Evolutionary conservation across 2,113 vertebrate species (phyloP), one percentile per base, ranked within the genome.

Genomic region (Anguilla japonica): DNA sequence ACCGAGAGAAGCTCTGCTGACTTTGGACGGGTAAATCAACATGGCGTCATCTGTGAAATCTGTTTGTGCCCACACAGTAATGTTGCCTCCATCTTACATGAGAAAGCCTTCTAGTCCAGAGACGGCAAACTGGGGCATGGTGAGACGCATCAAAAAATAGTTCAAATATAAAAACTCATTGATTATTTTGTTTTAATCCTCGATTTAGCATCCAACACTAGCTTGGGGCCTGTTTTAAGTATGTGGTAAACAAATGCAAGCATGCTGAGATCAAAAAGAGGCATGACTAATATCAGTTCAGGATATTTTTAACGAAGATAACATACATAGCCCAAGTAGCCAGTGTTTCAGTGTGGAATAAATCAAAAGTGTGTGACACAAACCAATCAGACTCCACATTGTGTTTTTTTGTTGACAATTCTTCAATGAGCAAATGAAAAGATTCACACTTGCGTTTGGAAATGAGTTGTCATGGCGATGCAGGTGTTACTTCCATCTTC

Each of bases 11-110:
- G 34, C 57, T 75, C 26, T 79, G 16, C 26, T 34, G 29, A 71
- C 83, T 84, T 43, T 41, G 83, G 67, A 85, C 41, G 53, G 81
- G 81, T 82, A 82, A 82, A 82, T 82, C 81, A 20, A 82, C 41
- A 82, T 50, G n/a, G 26, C 26, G 1, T 14, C 8, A 2, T 53
- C 50, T 53, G 13, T 53, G 50, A 14, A 53, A 53, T 53, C 50
- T 9, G 13, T 1, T 14, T 53, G 50, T 53, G 50, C 50, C 50
- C 71, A 75, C 9, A 75, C 26, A 2, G 8, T n/a, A 13, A n/a
- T 71, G 26, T 75, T 75, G n/a, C 6, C n/a, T 29, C 26, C n/a
- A 34, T 29, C 71, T 71, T n/a, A 26, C 6, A 75, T 13, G 81
- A 82, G 79, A 50, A 26, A 3, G 39, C 29, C 41, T 63, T 80